phyloP scores from a whole-genome alignment of 2,888 invertebrate genomes.

The Ennomos quercinarius region DNA sequence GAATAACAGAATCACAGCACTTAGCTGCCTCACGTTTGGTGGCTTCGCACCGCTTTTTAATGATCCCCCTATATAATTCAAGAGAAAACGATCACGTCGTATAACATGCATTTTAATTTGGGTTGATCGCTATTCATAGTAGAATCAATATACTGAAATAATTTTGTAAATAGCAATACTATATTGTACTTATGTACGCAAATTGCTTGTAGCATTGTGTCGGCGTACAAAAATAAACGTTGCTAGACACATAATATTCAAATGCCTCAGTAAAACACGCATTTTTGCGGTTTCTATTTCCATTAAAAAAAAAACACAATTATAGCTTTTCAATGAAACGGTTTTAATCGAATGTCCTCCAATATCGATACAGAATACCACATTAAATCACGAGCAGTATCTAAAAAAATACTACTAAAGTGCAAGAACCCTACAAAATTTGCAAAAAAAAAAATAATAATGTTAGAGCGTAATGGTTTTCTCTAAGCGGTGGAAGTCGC shows the following conservation, averaged over 20 bases:
- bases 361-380: too few relatives aligned
- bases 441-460: background rate
- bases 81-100: slow-evolving; percentile 37
- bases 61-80: slow-evolving; percentile 50
- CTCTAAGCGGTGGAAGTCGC: slow-evolving; percentile 59
- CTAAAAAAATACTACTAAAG: background rate
- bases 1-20: slow-evolving; percentile 79
- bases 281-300: too few relatives aligned
- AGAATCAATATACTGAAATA: too few relatives aligned
- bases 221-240: too few relatives aligned
- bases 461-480: slow-evolving; percentile 47
- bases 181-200: too few relatives aligned
- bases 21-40: slow-evolving; percentile 68
- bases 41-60: slow-evolving; percentile 58
- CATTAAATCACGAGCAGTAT: background rate
- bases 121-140: background rate
- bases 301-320: too few relatives aligned
- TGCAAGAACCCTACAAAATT: background rate
- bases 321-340: too few relatives aligned
- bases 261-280: too few relatives aligned
- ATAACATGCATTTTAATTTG: background rate
- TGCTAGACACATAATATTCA: too few relatives aligned
- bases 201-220: too few relatives aligned
- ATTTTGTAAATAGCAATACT: too few relatives aligned
- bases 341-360: too few relatives aligned